Evolutionary conservation across 2,888 invertebrate species (phyloP), one percentile per base, ranked within the genome.

Genomic region (Nebria salina): DNA sequence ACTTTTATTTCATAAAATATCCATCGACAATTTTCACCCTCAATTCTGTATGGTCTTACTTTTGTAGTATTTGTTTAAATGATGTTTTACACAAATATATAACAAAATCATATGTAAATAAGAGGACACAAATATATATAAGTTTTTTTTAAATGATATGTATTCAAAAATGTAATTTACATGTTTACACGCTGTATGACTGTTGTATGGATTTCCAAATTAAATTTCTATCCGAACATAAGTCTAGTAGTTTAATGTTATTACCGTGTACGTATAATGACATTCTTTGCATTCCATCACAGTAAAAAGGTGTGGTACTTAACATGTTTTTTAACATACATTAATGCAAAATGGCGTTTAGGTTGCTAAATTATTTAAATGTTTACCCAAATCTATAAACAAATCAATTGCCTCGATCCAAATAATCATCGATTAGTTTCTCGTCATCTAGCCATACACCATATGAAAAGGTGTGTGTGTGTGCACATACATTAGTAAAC

Each of bases 201-300:
- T 2, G 34, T 34, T 34, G 34, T 34, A 34, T 11, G 25, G 11
- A 80, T 74, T 78, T 66, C 72, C 74, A 73, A 65, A 65, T 78
- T 43, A 9, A 65, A 72, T 74, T 73, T 78, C 65, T 73, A 74
- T 78, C 72, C 64, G 41, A 72, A 72, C 74, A 74, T 65, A 66
- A 73, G 73, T 34, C 75, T 70, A 43, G 73, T 79, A 73, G 74
- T 79, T 54, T 54, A 54, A 75, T 80, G 75, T 68, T 80, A 64
- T 75, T 75, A 80, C 75, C 72, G 42, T 75, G 80, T 80, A 80
- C 66, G 75, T 73, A 78, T 86, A 85, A 85, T 86, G 84, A 86
- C 87, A 88, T 88, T 87, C 88, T 83, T 86, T 81, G 84, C 87
- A 88, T 88, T 86, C 88, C 87, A 85, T 84, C 84, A 85, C 85